A percentile compares a stretch with the other conserved stretches of the same genome.
These are phyloP conservation scores for Nowickia ferox DNA, from an alignment of 2,888 invertebrate genomes.

Conservation along the genomic window DNA sequence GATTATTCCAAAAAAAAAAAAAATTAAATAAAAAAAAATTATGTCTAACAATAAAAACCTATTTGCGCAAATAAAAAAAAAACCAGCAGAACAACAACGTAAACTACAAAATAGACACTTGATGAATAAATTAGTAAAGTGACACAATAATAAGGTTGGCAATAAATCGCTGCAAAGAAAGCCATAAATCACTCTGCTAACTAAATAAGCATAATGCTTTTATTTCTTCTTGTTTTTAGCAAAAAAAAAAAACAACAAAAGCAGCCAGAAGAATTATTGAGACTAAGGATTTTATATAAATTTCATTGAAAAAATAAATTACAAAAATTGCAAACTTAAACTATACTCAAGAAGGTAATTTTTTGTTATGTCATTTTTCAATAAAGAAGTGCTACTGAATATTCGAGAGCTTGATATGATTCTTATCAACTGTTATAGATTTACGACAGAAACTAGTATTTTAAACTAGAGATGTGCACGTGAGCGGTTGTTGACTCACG, in stretches of 20 bases:
- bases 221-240: constrained; percentile 14
- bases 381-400: too few relatives aligned
- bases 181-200: constrained; percentile 67
- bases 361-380: background rate
- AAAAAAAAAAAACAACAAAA: constrained; percentile 23
- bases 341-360: constrained; percentile 10
- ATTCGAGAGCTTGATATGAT: too few relatives aligned
- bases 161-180: constrained; percentile 67
- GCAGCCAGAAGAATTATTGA: constrained; percentile 53
- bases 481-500: too few relatives aligned
- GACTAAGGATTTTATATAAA: constrained; percentile 46
- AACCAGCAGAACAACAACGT: constrained; percentile 40
- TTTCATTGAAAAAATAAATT: background rate
- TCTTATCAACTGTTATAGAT: too few relatives aligned
- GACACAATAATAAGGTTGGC: constrained; percentile 72
- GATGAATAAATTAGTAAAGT: constrained; percentile 71
- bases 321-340: constrained; percentile 8
- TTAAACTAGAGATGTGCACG: too few relatives aligned
- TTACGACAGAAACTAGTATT: too few relatives aligned
- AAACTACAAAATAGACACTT: constrained; percentile 62
- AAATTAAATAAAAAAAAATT: background rate
- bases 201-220: constrained; percentile 49
- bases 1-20: background rate
- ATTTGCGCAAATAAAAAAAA: background rate
- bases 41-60: constrained; percentile 39